phyloP scores from a whole-genome alignment of 2,888 invertebrate species.

The Melieria omissa region DNA sequence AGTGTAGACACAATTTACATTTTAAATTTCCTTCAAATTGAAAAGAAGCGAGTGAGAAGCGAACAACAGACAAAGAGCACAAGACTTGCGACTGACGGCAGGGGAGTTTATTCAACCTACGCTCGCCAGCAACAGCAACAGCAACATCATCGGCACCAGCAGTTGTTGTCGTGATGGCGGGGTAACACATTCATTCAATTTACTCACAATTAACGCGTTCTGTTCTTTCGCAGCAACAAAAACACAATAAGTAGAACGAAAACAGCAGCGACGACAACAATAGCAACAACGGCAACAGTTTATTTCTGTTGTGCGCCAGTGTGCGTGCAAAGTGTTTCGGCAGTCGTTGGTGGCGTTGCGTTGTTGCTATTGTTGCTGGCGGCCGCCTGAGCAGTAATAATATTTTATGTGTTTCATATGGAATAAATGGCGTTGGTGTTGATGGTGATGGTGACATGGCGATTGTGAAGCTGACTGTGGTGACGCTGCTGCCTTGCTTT shows the following conservation, averaged over 20 bases:
- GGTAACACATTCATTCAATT: neutral
- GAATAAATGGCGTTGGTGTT: neutral
- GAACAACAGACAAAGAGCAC: neutral
- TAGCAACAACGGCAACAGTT: neutral
- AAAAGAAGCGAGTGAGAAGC: neutral
- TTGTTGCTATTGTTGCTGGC: neutral
- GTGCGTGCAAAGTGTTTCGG: neutral
- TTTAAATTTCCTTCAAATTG: slow-evolving; percentile 15
- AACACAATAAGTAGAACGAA: neutral
- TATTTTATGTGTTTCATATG: slow-evolving; percentile 1
- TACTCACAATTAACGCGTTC: slow-evolving; percentile 22
- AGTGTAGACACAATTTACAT: slow-evolving; percentile 26
- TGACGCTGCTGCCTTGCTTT: neutral
- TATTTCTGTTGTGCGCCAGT: neutral
- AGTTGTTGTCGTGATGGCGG: slow-evolving; percentile 2
- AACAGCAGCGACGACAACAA: neutral
- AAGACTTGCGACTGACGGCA: slow-evolving; percentile 21
- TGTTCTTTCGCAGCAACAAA: slow-evolving; percentile 12
- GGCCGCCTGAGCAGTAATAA: neutral
- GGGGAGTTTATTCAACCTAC: slow-evolving; percentile 50
- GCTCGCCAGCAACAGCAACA: slow-evolving; percentile 31
- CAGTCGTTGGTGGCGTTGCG: neutral
- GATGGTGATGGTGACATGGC: slow-evolving; percentile 12
- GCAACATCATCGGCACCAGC: neutral
- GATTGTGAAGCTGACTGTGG: neutral